Evolutionary conservation across 2,113 vertebrate genomes (phyloP), one percentile per base, ranked within the genome.

Genomic region (Cebus imitator): DNA sequence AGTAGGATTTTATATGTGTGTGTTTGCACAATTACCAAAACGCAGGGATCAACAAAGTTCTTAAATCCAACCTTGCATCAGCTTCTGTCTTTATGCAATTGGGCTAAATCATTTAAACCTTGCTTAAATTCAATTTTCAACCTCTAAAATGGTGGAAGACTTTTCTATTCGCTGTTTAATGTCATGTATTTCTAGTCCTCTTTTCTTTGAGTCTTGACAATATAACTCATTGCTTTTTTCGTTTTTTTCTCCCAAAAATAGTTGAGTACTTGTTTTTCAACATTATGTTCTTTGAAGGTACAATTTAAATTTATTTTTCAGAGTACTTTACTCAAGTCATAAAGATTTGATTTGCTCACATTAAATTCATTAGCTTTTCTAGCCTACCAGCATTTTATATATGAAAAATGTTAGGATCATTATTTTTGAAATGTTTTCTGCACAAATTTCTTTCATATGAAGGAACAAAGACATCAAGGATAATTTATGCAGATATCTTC

Each of bases 141-240:
- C 48, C 30, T 92, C 48, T 50, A 37, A 89, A 86, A n/a, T 73
- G 48, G 48, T 76, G 45, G 75, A 88, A 80, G 27, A 57, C 40
- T 79, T 58, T 96, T 91, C 68, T 30, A 70, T 78, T 93, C 91
- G 25, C 23, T 95, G 4, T 76, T 50, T 88, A 27, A 75, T 87
- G 4, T 82, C 57, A 37, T 58, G 3, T 7, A 78, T 82, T 92
- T 83, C 75, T 86, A 90, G 35, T 13, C 11, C 52, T 66, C 37
- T 83, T 58, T 87, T 23, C 58, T 88, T 48, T 80, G 25, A 81
- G 12, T 73, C 43, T 58, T 92, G 61, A 89, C 52, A 94, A 50
- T 76, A 5, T 73, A 95, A 94, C 64, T 96, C 96, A 97, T 93
- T 97, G 94, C 6, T 92, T 13, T 95, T 90, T 73, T 16, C 35